Evolutionary conservation across 2,797 vertebrate genomes (phyloP), one percentile per base, ranked within the genome.

Genomic region (Phoebastria nigripes): DNA sequence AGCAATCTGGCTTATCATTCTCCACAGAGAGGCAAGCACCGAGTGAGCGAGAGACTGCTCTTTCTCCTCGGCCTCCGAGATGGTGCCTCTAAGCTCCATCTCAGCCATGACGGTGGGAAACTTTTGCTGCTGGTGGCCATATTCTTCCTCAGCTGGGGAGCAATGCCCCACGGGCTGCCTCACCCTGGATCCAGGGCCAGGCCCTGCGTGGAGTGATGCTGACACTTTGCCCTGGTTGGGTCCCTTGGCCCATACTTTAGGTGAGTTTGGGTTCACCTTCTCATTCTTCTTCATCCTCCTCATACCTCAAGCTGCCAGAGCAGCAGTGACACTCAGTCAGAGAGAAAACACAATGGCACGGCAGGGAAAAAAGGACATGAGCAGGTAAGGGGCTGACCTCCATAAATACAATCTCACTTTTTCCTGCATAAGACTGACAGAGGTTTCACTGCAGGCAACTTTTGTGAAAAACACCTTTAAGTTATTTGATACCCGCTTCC

Each of bases 11-110:
- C 39, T 82, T 69, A 25, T 69, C 4, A 0, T 58, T 52, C 73
- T 63, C 29, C 6, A 4, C 49, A 47, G 83, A 73, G 51, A 51
- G 16, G 51, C 20, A 33, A 82, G 81, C 46, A 37, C 29, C 0
- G 4, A 58, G 17, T 2, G 33, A 91, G n/a, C 0, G 3, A 73
- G 80, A 28, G n/a, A n/a, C 59, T 80, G 41, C 44, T 86, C 15
- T n/a, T 73, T 51, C 55, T 80, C 25, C 42, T 55, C 2, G 0
- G n/a, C 12, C 29, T 51, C 44, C 0, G 0, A 61, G 33, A 49
- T 54, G 56, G 33, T 77, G 35, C 29, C 56, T 79, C 46, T 22
- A 51, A 79, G 25, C 42, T 52, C 21, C 3, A 0, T 15, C 72
- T 63, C 67, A 72, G 44, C 22, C 0, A 0, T 20, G 31, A 39